These are phyloP conservation scores for Ptyas mucosa DNA, from an alignment of 2,113 vertebrate genomes.

Conservation along the genomic window DNA sequence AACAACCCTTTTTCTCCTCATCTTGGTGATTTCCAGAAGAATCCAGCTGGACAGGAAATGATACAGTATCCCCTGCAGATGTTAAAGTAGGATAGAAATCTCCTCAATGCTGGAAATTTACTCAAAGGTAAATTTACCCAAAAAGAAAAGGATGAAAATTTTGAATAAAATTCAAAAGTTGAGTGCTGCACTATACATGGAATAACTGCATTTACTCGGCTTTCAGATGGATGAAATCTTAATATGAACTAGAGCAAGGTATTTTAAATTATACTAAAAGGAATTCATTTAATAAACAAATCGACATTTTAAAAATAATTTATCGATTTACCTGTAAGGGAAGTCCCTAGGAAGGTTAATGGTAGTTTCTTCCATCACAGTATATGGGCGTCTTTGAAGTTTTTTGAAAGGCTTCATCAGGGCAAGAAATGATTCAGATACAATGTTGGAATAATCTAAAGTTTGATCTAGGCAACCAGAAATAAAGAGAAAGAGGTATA, in stretches of 20 bases:
- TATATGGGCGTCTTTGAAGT: fast-evolving
- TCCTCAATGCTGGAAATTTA: fast-evolving
- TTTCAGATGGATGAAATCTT: neutral
- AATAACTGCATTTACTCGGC: neutral
- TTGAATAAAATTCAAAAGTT: neutral
- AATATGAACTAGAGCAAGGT: neutral
- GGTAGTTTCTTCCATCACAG: neutral
- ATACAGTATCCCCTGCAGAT: neutral
- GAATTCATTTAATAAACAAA: neutral
- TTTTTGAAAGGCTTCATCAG: constrained; percentile 3
- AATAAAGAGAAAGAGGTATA: neutral
- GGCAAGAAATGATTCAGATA: neutral
- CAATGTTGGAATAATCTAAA: neutral
- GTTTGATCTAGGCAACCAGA: constrained; percentile 11
- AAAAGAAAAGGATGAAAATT: neutral
- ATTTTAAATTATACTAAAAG: neutral
- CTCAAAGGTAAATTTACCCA: neutral
- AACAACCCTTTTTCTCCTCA: neutral
- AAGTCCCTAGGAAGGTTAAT: constrained; percentile 2
- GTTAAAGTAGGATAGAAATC: neutral
- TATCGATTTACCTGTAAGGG: constrained; percentile 14
- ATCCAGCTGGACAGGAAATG: neutral
- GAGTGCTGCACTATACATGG: fast-evolving
- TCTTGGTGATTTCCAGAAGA: neutral
- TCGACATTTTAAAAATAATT: neutral